phyloP scores from a whole-genome alignment of 2,113 vertebrate genomes.

The Oryzias javanicus region DNA sequence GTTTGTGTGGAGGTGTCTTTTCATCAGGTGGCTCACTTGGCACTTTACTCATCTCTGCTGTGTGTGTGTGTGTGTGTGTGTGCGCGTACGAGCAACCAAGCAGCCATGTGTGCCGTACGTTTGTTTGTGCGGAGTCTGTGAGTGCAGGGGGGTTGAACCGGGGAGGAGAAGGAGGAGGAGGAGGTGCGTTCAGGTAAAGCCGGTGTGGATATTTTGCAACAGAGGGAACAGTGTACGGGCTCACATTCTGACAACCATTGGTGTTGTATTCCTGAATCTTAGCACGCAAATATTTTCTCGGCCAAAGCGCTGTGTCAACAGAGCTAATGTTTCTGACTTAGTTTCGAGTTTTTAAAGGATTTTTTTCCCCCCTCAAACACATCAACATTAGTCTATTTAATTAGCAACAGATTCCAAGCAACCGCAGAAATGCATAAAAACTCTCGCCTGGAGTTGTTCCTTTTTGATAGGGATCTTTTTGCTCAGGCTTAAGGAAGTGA shows the following conservation, averaged over 20 bases:
- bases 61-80: slow-evolving; percentile 24
- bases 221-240: slow-evolving; percentile 75
- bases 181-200: slow-evolving; percentile 56
- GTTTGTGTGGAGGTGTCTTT: slow-evolving; percentile 71
- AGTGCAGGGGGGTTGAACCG: slow-evolving; percentile 13
- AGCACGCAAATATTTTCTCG: slow-evolving; percentile 74
- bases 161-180: background rate
- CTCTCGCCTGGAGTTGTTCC: slow-evolving; percentile 23
- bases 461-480: slow-evolving; percentile 29
- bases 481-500: slow-evolving; percentile 15
- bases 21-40: slow-evolving; percentile 69
- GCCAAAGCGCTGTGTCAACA: slow-evolving; percentile 74
- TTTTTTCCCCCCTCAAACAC: slow-evolving; percentile 71
- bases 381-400: slow-evolving; percentile 68
- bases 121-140: slow-evolving; percentile 45
- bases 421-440: slow-evolving; percentile 42
- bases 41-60: slow-evolving; percentile 62
- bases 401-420: slow-evolving; percentile 49
- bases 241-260: slow-evolving; percentile 71
- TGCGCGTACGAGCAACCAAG: slow-evolving; percentile 31
- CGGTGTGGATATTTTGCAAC: slow-evolving; percentile 66
- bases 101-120: slow-evolving; percentile 43
- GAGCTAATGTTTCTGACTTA: slow-evolving; percentile 62
- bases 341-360: slow-evolving; percentile 68
- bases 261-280: slow-evolving; percentile 67